A percentile compares a stretch with the other conserved stretches of the same genome.
Evolutionary conservation across 92 coral and sea anemone genomes (phyloP).

Genomic region (Epizoanthus scotinus): DNA sequence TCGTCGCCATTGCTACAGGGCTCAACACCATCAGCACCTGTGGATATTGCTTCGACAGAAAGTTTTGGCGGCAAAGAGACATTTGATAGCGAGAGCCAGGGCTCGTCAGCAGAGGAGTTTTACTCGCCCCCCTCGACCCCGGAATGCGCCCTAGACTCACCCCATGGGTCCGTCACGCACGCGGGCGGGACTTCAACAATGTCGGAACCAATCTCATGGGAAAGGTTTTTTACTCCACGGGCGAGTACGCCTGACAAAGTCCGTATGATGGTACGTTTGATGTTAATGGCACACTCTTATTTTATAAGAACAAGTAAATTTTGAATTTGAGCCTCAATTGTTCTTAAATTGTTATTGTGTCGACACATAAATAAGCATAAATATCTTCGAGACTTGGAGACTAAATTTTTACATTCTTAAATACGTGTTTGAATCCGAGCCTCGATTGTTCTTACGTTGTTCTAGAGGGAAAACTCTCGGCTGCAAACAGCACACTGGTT

Average conservation of each 20-base stretch:
- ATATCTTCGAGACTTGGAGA: too few relatives aligned
- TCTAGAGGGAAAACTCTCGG: too few relatives aligned
- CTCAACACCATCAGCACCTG: conserved; percentile 19
- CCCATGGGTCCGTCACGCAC: conserved; percentile 40
- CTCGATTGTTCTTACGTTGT: too few relatives aligned
- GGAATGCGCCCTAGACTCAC: conserved; percentile 8
- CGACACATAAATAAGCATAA: too few relatives aligned
- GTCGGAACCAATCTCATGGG: conserved; percentile 34
- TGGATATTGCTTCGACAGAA: conserved; percentile 19
- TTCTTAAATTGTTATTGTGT: too few relatives aligned
- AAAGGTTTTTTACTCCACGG: conserved; percentile 71
- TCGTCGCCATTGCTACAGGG: conserved; percentile 25
- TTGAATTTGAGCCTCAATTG: too few relatives aligned
- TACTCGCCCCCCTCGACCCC: conserved; percentile 87
- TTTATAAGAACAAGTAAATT: too few relatives aligned
- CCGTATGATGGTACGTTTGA: conserved; percentile 44
- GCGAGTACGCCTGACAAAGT: conserved; percentile 57
- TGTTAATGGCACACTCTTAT: too few relatives aligned
- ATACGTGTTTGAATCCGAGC: too few relatives aligned
- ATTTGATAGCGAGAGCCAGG: conserved; percentile 42
- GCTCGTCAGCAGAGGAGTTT: conserved; percentile 82
- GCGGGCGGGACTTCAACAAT: neutral
- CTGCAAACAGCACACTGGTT: too few relatives aligned
- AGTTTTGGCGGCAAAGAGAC: conserved; percentile 28
- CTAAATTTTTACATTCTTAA: too few relatives aligned